Evolutionary conservation across 1,140 invertebrate genomes (phyloP), one percentile per base, ranked within the genome.

Genomic region (Hylaeus anthracinus): DNA sequence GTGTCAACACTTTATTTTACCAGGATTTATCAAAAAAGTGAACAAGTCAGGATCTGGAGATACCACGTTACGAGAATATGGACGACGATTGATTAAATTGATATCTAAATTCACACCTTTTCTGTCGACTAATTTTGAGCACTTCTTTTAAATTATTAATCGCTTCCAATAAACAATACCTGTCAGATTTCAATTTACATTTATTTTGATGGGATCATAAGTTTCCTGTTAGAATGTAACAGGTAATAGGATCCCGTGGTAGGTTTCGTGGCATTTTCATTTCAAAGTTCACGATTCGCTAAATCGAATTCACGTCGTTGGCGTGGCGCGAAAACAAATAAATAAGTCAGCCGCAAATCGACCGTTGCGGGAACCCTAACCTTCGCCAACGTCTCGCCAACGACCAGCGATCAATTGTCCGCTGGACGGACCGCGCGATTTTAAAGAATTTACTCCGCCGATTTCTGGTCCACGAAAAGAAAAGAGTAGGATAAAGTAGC

Each of bases 301-400:
- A 75, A 56, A 67, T 48, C 8, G 45, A 48, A 48, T 75, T 67
- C 43, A 10, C 51, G 15, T 41, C 51, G 56, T 45, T 58, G 63
- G 56, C 56, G 14, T 37, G 1, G 39, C 63, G 51, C 41, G 61
- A 66, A 75, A 75, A 75, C 73, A 75, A 75, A 51, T 67, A 66
- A 75, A 75, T 67, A 75, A 75, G 63, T 75, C 41, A 45, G n/a
- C 61, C 63, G 63, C 63, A 67, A 56, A 67, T 75, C 63, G 48
- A 75, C 51, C 63, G 48, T 39, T 45, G 63, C 8, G 41, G 72
- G 10, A 55, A 65, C 26, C 63, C 48, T 37, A 75, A 75, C 61
- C 63, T 56, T 75, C 26, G 41, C 5, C 51, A 48, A 45, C 55
- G 64, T 65, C 65, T 41, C 60, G 41, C 45, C 61, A 48, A 65